Base-by-base conservation (phyloP, 2,113 vertebrate species). In the Osmerus mordax region DNA sequence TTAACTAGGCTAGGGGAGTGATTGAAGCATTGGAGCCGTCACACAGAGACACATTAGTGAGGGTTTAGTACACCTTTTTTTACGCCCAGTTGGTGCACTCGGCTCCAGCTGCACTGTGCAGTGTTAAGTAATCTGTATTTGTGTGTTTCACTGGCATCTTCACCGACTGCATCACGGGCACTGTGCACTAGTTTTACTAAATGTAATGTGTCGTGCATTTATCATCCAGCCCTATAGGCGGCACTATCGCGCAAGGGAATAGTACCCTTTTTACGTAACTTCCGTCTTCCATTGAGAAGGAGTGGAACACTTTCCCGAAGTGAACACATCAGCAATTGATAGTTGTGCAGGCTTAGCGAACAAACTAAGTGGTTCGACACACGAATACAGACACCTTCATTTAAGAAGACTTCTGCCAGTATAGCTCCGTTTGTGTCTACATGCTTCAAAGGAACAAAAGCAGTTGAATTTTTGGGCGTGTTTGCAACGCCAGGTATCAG, bases 301-400 rank as follows among this genome's bases (percentile, higher is more conserved):
- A 70, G 73, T 32, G 32, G 60, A 51, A 51, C 41, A 56, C 79
- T 86, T 84, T 77, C 74, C 82, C 77, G 56, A 67, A 81, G 72
- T 73, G 81, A 88, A 82, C 84, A 87, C 84, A 82, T 84, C 54
- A 52, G 60, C 70, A 55, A 73, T 77, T 72, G 69, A 81, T 15
- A 88, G 74, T 83, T 83, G 73, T 75, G 41, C 13, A 79, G 58
- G 65, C 61, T 51, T 25, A 21, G 19, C 15, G 64, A 64, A 67
- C 55, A 74, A 80, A 60, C 52, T 66, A 64, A 65, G 53, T 59
- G 1, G n/a, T 23, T 23, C 4, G 51, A 32, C 59, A 76, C 21
- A 70, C 64, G 32, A 60, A 9, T 9, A 8, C 18, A n/a, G 25
- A 18, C 11, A 41, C 59, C 2, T 8, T 3, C 14, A 1, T 18